Evolutionary conservation across 2,113 vertebrate species (phyloP).

Genomic region (Tupaia chinensis): DNA sequence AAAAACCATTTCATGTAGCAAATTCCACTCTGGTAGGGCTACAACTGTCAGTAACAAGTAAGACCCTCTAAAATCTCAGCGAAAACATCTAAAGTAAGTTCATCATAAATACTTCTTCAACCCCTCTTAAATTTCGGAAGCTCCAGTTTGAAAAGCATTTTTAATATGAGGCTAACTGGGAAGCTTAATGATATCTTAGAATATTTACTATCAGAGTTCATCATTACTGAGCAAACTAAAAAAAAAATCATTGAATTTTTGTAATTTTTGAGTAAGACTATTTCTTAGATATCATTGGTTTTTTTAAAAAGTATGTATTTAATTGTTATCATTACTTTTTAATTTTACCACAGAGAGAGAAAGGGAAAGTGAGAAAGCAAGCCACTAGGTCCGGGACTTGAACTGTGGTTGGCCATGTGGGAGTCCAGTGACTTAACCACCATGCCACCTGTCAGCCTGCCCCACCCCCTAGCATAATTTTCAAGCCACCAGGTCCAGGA

Average conservation of each 20-base stretch:
- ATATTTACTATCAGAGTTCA: background rate
- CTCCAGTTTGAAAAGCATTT: background rate
- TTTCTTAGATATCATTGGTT: background rate
- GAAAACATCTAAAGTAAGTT: background rate
- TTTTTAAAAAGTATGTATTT: too few relatives aligned
- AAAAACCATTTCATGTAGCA: background rate
- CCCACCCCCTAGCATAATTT: too few relatives aligned
- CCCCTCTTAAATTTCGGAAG: background rate
- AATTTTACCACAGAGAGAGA: too few relatives aligned
- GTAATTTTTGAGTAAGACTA: background rate
- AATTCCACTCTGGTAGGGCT: background rate
- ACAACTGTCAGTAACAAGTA: background rate
- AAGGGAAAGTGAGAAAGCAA: too few relatives aligned
- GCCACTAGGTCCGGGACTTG: too few relatives aligned
- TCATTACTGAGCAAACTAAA: background rate
- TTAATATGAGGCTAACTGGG: background rate
- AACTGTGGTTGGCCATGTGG: too few relatives aligned
- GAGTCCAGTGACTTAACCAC: too few relatives aligned
- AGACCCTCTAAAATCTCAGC: background rate
- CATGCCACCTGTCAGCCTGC: too few relatives aligned
- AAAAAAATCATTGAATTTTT: background rate
- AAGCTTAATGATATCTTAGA: background rate
- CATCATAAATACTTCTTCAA: background rate
- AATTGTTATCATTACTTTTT: too few relatives aligned
- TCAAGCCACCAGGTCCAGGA: too few relatives aligned